Evolutionary conservation across 2,797 vertebrate species (phyloP), one percentile per base, ranked within the genome.

Genomic region (Eulemur coronatus): DNA sequence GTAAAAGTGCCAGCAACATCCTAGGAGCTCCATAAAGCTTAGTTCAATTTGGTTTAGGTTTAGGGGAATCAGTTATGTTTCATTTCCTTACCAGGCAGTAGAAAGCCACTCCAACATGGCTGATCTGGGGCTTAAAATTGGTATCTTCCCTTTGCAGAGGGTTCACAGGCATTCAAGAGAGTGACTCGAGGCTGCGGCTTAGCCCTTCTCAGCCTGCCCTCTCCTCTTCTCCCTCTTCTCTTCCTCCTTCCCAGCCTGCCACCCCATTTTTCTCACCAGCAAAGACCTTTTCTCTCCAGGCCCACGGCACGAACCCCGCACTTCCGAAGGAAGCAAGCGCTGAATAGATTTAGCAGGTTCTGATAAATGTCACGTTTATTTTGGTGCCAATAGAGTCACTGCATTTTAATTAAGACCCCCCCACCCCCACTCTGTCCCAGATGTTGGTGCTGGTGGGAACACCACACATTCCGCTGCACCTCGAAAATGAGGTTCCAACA

Each of bases 311-410:
- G 70, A 96, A 94, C 84, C 95, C 94, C 94, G 97, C 97, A 94
- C 97, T 98, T 98, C 97, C 43, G 50, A 92, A 96, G 93, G 96
- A 97, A 97, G 91, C 73, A 89, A 96, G 90, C 91, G 0, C 94
- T 95, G 97, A 97, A 97, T 97, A 96, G 97, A 96, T 95, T 98
- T 98, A 96, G 97, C 97, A 93, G 95, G 72, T 98, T 97, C 93
- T 92, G 96, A 97, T 95, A 96, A 96, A 94, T 97, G 92, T 70
- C 95, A 96, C 79, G 22, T 98, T 96, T 97, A 96, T 98, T 93
- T 98, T 96, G 92, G 98, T 97, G 95, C 96, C 98, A 96, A 92
- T 94, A 85, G 97, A 98, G 97, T 97, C 97, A 90, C 91, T 95
- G 96, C 89, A 98, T 98, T 94, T 98, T 98, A 97, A 97, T 97